Evolutionary conservation across 2,113 vertebrate species (phyloP), one percentile per base, ranked within the genome.

Genomic region (Rana temporaria): DNA sequence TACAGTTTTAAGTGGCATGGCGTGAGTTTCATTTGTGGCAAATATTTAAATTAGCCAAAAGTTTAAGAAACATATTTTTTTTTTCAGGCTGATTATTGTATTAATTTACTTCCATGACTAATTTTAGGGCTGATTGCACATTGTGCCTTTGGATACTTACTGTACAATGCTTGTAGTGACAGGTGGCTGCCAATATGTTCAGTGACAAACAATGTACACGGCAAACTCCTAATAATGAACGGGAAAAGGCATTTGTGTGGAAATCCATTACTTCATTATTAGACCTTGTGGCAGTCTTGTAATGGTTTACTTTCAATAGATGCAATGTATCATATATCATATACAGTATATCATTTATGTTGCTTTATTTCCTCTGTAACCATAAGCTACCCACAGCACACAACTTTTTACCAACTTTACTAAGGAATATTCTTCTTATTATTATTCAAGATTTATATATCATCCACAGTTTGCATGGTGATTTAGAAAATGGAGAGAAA

Each of bases 141-240:
- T 22, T 48, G 20, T n/a, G 78, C 67, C 78, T 71, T 38, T 30
- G 57, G 78, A 56, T 62, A 71, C 59, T n/a, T 48, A 62, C 30
- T 71, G 67, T 52, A 81, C 53, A 62, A 60, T 60, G 57, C 38
- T 71, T 53, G 24, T 38, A 26, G 34, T 70, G 66, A 42, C 78
- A 63, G 67, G 38, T 81, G 56, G 57, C 24, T 60, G 65, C 55
- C 66, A 79, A 79, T 60, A 79, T 60, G 66, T 7, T 79, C 11
- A 8, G 7, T 60, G 53, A 79, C 77, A 56, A 67, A 30, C 63
- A 66, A 57, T 79, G 68, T 60, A 60, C 56, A 48, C 32, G 62
- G 6, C 65, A 68, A 60, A 59, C 5, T 79, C 20, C 52, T 59
- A 42, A 60, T 26, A 42, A 17, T 48, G 59, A 48, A 67, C 18